A percentile compares a stretch with the other conserved stretches of the same genome.
phyloP scores from a whole-genome alignment of 2,888 invertebrate genomes.

The Panopea generosa region DNA sequence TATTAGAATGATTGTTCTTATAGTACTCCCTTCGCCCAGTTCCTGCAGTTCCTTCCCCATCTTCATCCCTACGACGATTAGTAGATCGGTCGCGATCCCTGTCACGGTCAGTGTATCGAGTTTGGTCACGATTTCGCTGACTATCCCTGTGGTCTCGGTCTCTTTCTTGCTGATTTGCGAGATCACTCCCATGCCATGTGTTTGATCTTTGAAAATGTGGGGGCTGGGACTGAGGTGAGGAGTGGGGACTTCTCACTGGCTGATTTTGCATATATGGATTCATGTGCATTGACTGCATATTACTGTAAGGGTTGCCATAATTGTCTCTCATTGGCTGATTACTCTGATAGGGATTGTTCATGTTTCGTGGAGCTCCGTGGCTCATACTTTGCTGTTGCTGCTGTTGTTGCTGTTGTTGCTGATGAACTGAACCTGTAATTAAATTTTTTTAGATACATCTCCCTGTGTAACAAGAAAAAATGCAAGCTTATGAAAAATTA shows the following conservation, averaged over 20 bases:
- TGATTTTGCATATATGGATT: conserved; percentile 51
- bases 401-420: conserved; percentile 37
- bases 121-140: conserved; percentile 8
- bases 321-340: conserved; percentile 14
- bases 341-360: conserved; percentile 19
- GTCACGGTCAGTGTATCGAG: conserved; percentile 22
- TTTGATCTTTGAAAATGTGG: conserved; percentile 59
- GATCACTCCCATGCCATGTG: conserved; percentile 65
- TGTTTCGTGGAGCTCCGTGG: conserved; percentile 16
- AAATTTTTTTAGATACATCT: neutral
- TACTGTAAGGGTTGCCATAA: conserved; percentile 13
- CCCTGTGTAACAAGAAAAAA: conserved; percentile 22
- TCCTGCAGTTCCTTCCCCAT: neutral
- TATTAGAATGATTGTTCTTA: conserved; percentile 11
- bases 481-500: too few relatives aligned
- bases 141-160: conserved; percentile 17
- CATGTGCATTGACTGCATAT: conserved; percentile 13
- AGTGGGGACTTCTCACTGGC: conserved; percentile 23
- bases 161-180: conserved; percentile 7
- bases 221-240: neutral
- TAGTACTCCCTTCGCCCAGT: conserved; percentile 1
- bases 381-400: conserved; percentile 12
- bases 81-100: conserved; percentile 18
- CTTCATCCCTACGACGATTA: conserved; percentile 12
- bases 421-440: conserved; percentile 19